Conservation (phyloP, 2,113 vertebrate species). For the Pelodiscus sinensis region DNA sequence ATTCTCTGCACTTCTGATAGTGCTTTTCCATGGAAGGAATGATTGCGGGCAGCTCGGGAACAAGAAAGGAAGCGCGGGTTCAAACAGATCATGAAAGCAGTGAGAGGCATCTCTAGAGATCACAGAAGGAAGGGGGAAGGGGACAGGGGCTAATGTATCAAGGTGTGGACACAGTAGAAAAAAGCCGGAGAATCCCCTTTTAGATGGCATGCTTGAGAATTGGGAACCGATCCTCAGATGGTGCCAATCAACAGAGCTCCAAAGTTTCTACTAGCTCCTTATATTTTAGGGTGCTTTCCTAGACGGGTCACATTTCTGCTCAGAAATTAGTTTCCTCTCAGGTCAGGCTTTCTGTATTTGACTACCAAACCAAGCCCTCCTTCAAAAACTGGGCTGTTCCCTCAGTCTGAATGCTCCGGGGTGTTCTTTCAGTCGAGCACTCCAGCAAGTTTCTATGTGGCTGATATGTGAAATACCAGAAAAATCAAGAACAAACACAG, state of each 20-base stretch:
- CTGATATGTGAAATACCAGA: constrained; percentile 11
- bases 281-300: neutral
- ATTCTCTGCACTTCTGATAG: neutral
- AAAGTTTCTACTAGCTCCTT: neutral
- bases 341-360: neutral
- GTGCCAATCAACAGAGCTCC: neutral
- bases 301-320: neutral
- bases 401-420: constrained; percentile 25
- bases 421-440: constrained; percentile 2
- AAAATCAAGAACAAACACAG: constrained; percentile 16
- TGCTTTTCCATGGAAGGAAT: neutral
- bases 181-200: neutral
- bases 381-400: constrained; percentile 8
- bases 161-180: neutral
- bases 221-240: neutral
- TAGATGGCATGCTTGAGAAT: neutral
- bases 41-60: neutral
- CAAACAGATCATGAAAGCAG: neutral
- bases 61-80: neutral
- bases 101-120: neutral
- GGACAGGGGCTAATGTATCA: neutral
- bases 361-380: neutral
- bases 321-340: neutral
- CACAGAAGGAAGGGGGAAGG: neutral
- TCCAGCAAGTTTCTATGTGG: constrained; percentile 51